Evolutionary conservation across 2,888 invertebrate species (phyloP).

Genomic region (Smittia sp.): DNA sequence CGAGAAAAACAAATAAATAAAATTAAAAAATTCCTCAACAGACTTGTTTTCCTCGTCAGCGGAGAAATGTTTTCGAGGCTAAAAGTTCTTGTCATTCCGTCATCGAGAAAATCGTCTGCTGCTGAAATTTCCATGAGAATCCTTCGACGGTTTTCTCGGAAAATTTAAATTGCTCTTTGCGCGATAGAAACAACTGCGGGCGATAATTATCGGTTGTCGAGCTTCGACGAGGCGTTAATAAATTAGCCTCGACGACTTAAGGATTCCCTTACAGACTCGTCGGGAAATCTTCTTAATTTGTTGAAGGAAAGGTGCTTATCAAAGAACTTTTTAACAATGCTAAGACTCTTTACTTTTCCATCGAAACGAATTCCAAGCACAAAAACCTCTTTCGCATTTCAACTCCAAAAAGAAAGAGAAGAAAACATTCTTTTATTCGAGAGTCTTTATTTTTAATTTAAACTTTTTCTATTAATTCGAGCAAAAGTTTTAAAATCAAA

Average conservation of each 20-base stretch:
- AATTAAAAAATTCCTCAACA: slow-evolving; percentile 26
- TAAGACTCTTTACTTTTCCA: not conserved
- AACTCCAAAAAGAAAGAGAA: not conserved
- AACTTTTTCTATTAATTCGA: slow-evolving; percentile 40
- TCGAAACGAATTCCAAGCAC: not conserved
- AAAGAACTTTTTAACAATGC: not conserved
- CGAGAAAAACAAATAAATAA: slow-evolving; percentile 37
- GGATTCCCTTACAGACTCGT: too few relatives aligned
- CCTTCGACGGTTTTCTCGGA: too few relatives aligned
- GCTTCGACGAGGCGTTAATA: too few relatives aligned
- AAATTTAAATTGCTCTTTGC: too few relatives aligned
- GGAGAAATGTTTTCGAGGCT: not conserved
- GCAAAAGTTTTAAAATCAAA: slow-evolving; percentile 41
- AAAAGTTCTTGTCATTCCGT: slow-evolving; percentile 1
- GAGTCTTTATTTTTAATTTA: slow-evolving; percentile 40
- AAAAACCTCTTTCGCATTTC: slow-evolving; percentile 7
- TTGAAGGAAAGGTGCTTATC: not conserved
- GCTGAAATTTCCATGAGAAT: too few relatives aligned
- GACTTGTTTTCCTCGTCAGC: not conserved
- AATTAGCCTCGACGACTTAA: too few relatives aligned
- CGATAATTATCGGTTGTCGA: too few relatives aligned
- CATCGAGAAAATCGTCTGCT: too few relatives aligned
- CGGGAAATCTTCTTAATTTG: too few relatives aligned
- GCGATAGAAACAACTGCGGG: too few relatives aligned
- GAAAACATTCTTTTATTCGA: slow-evolving; percentile 21